Conservation (phyloP, 2,113 vertebrate genomes). For the Aphelocoma coerulescens region DNA sequence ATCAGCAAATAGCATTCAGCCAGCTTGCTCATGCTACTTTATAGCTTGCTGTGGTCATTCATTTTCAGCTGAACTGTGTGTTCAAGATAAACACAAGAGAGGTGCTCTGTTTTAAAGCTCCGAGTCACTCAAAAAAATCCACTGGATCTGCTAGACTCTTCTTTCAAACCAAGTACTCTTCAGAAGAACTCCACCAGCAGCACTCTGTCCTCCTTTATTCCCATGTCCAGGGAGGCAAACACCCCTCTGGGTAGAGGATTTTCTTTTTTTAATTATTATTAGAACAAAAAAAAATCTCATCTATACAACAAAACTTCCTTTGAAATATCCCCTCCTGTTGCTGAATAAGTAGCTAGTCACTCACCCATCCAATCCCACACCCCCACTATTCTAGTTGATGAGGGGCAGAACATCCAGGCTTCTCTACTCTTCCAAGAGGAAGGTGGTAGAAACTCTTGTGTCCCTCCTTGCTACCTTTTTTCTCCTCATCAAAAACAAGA, state of each 20-base stretch:
- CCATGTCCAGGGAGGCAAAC: not conserved
- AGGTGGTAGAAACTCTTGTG: not conserved
- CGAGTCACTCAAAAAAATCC: not conserved
- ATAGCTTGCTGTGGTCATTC: not conserved
- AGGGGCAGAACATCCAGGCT: not conserved
- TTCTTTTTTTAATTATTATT: not conserved
- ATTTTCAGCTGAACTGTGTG: not conserved
- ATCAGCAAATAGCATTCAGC: conserved; percentile 10
- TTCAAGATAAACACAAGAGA: not conserved
- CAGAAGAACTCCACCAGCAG: not conserved
- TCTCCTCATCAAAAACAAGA: not conserved
- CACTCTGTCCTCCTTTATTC: not conserved
- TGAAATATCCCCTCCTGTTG: not conserved
- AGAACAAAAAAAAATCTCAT: not conserved
- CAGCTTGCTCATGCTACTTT: not conserved
- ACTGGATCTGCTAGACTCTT: not conserved
- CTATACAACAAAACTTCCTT: not conserved
- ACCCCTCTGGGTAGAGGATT: not conserved
- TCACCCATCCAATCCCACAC: not conserved
- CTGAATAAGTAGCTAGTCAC: not conserved
- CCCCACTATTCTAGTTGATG: accelerated
- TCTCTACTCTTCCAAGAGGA: not conserved
- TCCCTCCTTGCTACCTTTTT: not conserved
- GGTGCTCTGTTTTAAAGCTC: not conserved
- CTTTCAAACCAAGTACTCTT: not conserved